phyloP scores from a whole-genome alignment of 2,888 invertebrate genomes.

The Epistrophella euchroma region DNA sequence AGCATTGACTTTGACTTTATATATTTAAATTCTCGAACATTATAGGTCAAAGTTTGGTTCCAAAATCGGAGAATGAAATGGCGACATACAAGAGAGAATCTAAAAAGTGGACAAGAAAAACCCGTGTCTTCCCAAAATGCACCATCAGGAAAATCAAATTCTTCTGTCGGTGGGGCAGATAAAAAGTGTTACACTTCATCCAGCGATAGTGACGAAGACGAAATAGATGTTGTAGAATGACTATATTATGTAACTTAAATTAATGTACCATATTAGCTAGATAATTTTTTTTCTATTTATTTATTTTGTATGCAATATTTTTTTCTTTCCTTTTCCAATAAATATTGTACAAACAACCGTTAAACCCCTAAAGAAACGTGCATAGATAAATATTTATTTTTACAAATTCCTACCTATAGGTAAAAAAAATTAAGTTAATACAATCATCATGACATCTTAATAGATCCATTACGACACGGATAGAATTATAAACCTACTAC shows the following conservation, averaged over 20 bases:
- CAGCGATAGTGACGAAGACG: constrained; percentile 80
- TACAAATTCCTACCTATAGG: no score
- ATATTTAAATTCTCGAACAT: constrained; percentile 31
- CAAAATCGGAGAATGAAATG: constrained; percentile 95
- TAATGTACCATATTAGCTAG: constrained; percentile 65
- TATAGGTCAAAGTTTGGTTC: constrained; percentile 96
- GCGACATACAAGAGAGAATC: constrained; percentile 90
- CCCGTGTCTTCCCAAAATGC: constrained; percentile 76
- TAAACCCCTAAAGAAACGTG: neutral
- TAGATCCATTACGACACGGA: no score
- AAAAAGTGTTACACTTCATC: constrained; percentile 67
- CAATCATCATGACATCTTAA: no score
- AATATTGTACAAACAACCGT: neutral
- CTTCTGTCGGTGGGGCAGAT: neutral
- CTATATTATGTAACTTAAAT: neutral
- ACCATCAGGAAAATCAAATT: constrained; percentile 9
- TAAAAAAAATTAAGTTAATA: no score
- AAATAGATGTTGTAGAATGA: constrained; percentile 82
- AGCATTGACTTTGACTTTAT: neutral
- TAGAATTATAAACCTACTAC: no score
- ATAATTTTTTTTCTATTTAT: constrained; percentile 54
- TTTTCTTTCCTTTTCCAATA: constrained; percentile 10
- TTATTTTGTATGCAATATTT: constrained; percentile 32
- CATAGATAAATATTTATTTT: neutral
- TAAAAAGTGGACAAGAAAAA: constrained; percentile 83